Evolutionary conservation across 2,797 vertebrate genomes (phyloP).

Genomic region (Euphonia xanthogaster): DNA sequence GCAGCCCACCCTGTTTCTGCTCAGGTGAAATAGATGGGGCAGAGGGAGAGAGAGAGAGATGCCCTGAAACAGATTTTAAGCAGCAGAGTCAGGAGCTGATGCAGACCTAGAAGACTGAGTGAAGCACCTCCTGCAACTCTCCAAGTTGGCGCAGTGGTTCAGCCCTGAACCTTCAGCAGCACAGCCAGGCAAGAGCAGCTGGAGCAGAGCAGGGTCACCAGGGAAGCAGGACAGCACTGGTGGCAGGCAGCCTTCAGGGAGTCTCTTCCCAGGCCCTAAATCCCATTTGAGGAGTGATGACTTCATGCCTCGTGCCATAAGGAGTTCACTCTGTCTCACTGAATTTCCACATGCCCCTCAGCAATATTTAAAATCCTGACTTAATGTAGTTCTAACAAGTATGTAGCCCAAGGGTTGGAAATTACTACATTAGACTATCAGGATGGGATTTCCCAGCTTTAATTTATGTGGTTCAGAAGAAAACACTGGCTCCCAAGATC

Average conservation of each 20-base stretch:
- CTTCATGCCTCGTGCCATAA: not conserved
- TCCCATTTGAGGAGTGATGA: not conserved
- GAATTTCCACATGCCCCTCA: not conserved
- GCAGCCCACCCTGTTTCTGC: not conserved
- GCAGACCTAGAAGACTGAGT: not conserved
- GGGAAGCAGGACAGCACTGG: not conserved
- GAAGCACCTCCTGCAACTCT: not conserved
- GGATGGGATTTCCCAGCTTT: not conserved
- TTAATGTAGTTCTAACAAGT: not conserved
- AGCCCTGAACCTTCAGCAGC: not conserved
- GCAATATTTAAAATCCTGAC: not conserved
- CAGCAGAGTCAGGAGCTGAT: not conserved
- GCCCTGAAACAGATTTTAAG: not conserved
- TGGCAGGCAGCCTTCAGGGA: not conserved
- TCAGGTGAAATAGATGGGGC: not conserved
- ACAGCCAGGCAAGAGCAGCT: rapidly evolving
- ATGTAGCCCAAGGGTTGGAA: not conserved
- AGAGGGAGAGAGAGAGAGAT: not conserved
- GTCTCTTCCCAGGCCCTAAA: not conserved
- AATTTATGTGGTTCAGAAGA: not conserved
- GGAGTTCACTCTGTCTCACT: not conserved
- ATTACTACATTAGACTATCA: not conserved
- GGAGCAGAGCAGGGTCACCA: not conserved
- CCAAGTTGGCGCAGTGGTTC: not conserved
- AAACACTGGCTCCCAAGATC: not conserved